Evolutionary conservation across 2,113 vertebrate species (phyloP).

Genomic region (Tupaia tana): DNA sequence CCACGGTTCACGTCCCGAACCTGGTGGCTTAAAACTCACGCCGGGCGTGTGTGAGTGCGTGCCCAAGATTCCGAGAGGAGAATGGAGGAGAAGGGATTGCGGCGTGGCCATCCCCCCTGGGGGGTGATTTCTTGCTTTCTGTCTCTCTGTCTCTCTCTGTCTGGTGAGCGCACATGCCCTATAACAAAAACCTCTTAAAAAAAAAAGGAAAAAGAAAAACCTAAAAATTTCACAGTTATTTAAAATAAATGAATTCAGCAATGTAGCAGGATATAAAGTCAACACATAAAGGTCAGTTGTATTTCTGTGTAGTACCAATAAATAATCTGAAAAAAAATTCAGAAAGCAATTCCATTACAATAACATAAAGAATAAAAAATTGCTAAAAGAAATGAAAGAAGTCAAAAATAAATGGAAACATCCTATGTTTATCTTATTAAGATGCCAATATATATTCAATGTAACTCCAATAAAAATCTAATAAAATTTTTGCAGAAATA

Average conservation of each 20-base stretch:
- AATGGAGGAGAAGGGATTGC: no score
- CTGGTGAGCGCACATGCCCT: no score
- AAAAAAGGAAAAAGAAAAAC: neutral
- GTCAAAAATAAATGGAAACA: neutral
- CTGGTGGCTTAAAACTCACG: no score
- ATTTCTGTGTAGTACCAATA: neutral
- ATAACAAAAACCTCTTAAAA: no score
- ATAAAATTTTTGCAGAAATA: neutral
- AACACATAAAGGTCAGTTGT: neutral
- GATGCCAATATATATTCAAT: neutral
- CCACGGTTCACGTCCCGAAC: no score
- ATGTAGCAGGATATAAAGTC: neutral
- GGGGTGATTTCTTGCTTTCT: no score
- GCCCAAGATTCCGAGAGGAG: no score
- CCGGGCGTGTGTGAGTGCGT: no score
- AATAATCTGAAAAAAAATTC: neutral
- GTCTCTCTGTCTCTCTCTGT: no score
- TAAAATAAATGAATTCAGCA: neutral
- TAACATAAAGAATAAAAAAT: neutral
- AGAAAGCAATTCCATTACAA: neutral
- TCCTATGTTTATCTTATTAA: neutral
- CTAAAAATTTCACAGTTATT: neutral
- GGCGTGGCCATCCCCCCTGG: no score
- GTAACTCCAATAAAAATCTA: neutral
- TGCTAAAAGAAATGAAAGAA: neutral